These are phyloP conservation scores for Agraylea sexmaculata DNA, from an alignment of 1,140 invertebrate genomes.

Conservation along the genomic window DNA sequence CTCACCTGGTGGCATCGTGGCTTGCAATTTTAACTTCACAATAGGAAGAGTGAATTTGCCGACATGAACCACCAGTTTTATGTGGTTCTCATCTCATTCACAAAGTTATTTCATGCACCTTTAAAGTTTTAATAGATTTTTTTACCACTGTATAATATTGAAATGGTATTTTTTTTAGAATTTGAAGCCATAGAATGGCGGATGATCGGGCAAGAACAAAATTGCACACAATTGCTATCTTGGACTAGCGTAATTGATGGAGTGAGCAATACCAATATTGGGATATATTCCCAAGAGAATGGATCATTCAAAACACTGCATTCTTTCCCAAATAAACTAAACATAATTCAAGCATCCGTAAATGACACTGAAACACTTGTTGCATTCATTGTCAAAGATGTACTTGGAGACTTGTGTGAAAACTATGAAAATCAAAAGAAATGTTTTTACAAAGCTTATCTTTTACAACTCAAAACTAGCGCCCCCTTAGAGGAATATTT, in stretches of 20 bases:
- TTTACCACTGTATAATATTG: no score
- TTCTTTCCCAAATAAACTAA: constrained; percentile 47
- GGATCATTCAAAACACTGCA: constrained; percentile 48
- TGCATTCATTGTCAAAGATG: constrained; percentile 50
- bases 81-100: no score
- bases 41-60: no score
- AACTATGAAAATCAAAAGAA: constrained; percentile 23
- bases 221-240: constrained; percentile 54
- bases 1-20: no score
- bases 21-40: no score
- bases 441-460: constrained; percentile 41
- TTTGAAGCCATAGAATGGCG: constrained; percentile 59
- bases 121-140: no score
- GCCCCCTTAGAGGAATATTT: constrained; percentile 39
- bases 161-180: constrained; percentile 25
- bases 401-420: constrained; percentile 12
- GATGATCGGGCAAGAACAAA: constrained; percentile 61
- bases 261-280: constrained; percentile 32
- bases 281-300: constrained; percentile 40
- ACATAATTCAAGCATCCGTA: constrained; percentile 66
- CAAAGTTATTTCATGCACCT: no score
- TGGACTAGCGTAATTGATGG: constrained; percentile 47
- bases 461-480: constrained; percentile 46
- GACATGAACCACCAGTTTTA: no score
- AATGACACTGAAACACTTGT: constrained; percentile 54